These are phyloP conservation scores for Leptogaster cylindrica DNA, from an alignment of 2,888 invertebrate genomes.

Conservation along the genomic window DNA sequence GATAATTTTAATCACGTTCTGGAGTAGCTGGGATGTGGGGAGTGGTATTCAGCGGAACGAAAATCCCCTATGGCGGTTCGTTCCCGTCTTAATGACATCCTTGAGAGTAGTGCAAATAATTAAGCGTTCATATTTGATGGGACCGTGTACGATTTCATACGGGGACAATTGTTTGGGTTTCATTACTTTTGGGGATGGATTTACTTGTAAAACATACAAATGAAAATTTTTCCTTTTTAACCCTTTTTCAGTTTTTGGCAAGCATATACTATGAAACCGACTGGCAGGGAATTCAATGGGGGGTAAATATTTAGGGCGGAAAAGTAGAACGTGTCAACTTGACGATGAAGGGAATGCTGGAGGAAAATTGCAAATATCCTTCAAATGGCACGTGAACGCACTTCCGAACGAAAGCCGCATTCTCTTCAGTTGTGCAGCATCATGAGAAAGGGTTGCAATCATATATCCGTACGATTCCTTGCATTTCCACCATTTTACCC, in stretches of 20 bases:
- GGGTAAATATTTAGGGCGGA: slow-evolving; percentile 42
- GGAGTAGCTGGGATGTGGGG: neutral
- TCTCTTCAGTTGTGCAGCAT: neutral
- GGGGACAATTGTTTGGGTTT: slow-evolving; percentile 38
- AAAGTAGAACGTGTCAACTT: slow-evolving; percentile 41
- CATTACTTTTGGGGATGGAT: slow-evolving; percentile 33
- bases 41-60: neutral
- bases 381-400: slow-evolving; percentile 47
- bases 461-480: neutral
- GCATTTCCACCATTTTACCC: neutral
- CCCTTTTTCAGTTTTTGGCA: slow-evolving; percentile 1
- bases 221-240: slow-evolving; percentile 4
- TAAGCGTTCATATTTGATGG: slow-evolving; percentile 32
- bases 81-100: slow-evolving; percentile 29
- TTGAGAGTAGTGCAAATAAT: slow-evolving; percentile 45
- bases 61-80: neutral
- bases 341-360: slow-evolving; percentile 19
- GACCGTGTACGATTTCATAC: neutral
- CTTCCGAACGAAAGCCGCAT: slow-evolving; percentile 39
- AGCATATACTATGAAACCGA: neutral
- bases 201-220: slow-evolving; percentile 13
- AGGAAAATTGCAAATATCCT: slow-evolving; percentile 45
- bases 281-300: neutral
- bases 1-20: slow-evolving; percentile 44
- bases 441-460: slow-evolving; percentile 6